Percentiles rank a stretch among this genome's conserved stretches.
phyloP scores from a whole-genome alignment of 2,888 invertebrate species.

The Scaptomyza polygonia region DNA sequence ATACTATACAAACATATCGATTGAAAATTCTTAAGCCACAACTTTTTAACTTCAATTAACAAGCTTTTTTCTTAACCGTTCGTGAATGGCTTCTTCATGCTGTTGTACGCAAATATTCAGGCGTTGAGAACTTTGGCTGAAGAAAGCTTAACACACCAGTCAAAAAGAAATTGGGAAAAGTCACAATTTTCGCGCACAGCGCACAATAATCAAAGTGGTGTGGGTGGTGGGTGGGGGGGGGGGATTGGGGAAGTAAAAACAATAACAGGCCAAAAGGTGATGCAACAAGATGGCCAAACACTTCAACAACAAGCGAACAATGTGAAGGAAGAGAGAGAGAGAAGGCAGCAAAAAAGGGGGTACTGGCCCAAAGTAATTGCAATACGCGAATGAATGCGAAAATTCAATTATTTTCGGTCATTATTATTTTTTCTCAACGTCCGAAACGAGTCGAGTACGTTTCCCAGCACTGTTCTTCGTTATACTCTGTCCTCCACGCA shows the following conservation, averaged over 20 bases:
- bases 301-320: conserved; percentile 16
- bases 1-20: neutral
- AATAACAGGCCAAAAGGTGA: conserved; percentile 33
- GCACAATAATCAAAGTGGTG: conserved; percentile 24
- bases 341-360: neutral
- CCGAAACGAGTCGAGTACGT: conserved; percentile 49
- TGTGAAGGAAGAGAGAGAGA: neutral
- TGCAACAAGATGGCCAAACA: conserved; percentile 19
- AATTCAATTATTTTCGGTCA: conserved; percentile 78
- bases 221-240: too few relatives aligned
- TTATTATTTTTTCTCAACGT: conserved; percentile 55
- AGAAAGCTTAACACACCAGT: neutral
- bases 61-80: neutral
- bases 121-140: neutral
- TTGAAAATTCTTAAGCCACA: neutral
- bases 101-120: neutral
- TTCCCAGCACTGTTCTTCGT: conserved; percentile 32
- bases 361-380: conserved; percentile 63
- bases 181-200: conserved; percentile 28
- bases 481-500: conserved; percentile 23
- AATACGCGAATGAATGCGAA: conserved; percentile 68
- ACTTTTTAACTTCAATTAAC: conserved; percentile 24
- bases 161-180: conserved; percentile 18
- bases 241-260: conserved; percentile 26
- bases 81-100: conserved; percentile 2